Evolutionary conservation across 1,140 invertebrate genomes (phyloP).

Genomic region (Heliothis subflexa): DNA sequence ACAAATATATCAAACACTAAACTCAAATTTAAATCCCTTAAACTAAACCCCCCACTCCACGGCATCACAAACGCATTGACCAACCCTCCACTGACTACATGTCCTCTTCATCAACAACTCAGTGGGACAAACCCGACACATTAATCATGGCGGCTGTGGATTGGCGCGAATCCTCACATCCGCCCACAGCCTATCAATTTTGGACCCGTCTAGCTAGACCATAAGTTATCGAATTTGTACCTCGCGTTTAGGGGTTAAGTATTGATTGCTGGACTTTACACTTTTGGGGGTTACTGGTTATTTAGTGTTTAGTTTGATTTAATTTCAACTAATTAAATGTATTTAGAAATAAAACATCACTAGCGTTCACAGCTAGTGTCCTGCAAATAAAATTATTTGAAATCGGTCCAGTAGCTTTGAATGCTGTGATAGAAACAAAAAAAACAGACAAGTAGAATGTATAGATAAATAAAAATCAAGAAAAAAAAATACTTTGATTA

Average conservation of each 20-base stretch:
- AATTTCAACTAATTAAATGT: too few species aligned
- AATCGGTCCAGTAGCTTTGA: too few species aligned
- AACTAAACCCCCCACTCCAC: not conserved
- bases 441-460: too few species aligned
- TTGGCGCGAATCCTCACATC: slow-evolving; percentile 56
- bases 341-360: too few species aligned
- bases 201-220: slow-evolving; percentile 44
- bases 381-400: too few species aligned
- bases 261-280: slow-evolving; percentile 41
- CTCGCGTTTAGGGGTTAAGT: slow-evolving; percentile 30
- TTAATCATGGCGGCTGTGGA: slow-evolving; percentile 55
- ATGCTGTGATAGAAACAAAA: too few species aligned
- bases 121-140: slow-evolving; percentile 38
- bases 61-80: not conserved
- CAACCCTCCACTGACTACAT: slow-evolving; percentile 4
- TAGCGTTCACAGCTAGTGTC: too few species aligned
- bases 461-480: too few species aligned
- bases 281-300: not conserved
- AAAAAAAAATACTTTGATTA: too few species aligned
- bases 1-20: not conserved
- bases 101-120: slow-evolving; percentile 44
- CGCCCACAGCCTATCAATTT: slow-evolving; percentile 62
- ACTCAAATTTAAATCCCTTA: not conserved
- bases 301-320: not conserved
- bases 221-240: slow-evolving; percentile 59